Conservation (phyloP, 2,113 vertebrate genomes). For the Corydoras sp. region DNA sequence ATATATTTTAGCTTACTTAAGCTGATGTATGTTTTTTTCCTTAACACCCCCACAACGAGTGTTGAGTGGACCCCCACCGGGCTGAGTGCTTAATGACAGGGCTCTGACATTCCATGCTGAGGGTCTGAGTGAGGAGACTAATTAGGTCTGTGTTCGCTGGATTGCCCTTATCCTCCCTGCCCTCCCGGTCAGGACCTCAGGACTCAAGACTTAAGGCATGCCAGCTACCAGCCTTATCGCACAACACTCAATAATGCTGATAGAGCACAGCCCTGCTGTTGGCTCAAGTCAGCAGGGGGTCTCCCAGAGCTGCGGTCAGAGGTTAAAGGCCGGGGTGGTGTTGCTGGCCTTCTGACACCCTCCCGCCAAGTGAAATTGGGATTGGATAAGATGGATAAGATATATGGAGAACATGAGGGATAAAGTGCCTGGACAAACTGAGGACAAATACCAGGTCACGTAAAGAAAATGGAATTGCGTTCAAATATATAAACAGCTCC, state of each 20-base stretch:
- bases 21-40: neutral
- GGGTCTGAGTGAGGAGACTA: slow-evolving; percentile 32
- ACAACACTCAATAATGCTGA: slow-evolving; percentile 58
- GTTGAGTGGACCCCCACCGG: slow-evolving; percentile 21
- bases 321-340: slow-evolving; percentile 39
- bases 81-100: slow-evolving; percentile 29
- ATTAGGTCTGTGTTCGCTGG: slow-evolving; percentile 35
- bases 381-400: slow-evolving; percentile 6
- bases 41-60: slow-evolving; percentile 21
- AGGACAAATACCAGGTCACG: neutral
- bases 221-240: slow-evolving; percentile 60
- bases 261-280: slow-evolving; percentile 48
- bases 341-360: slow-evolving; percentile 43
- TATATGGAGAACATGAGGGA: neutral
- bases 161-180: slow-evolving; percentile 30
- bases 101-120: slow-evolving; percentile 37
- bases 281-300: slow-evolving; percentile 50
- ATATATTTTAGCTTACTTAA: too few species aligned
- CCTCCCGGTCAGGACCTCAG: slow-evolving; percentile 16
- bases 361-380: neutral
- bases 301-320: neutral
- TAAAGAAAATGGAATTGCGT: neutral
- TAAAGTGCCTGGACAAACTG: neutral
- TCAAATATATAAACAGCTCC: too few species aligned
- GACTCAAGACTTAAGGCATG: slow-evolving; percentile 1